These are phyloP conservation scores for Oligia latruncula DNA, from an alignment of 2,888 invertebrate species.

Conservation along the genomic window DNA sequence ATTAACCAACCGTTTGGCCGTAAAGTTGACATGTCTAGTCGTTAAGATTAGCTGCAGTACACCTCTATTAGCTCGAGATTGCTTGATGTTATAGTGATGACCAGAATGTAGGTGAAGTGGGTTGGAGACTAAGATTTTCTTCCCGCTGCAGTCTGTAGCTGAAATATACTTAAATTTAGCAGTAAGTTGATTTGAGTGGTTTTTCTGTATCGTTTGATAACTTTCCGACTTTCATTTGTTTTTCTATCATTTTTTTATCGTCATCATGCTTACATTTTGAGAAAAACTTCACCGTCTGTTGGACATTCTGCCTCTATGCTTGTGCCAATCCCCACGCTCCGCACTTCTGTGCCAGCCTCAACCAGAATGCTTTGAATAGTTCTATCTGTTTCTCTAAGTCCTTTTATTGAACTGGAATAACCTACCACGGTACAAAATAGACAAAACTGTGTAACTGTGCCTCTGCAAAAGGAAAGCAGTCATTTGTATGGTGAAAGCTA, in stretches of 20 bases:
- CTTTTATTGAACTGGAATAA: background rate
- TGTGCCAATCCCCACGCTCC: background rate
- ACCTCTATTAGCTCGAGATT: constrained; percentile 55
- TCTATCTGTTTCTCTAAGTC: background rate
- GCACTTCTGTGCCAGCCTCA: background rate
- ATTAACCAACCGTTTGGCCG: constrained; percentile 80
- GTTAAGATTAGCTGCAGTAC: constrained; percentile 76
- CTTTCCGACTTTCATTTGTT: background rate
- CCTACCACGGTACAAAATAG: background rate
- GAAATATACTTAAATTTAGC: background rate
- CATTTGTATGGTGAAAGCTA: background rate
- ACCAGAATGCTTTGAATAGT: background rate
- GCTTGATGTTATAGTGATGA: constrained; percentile 38
- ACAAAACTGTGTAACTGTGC: background rate
- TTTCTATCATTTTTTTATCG: too few species aligned
- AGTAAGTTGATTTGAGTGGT: background rate
- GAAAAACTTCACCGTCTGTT: too few species aligned
- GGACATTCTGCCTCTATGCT: background rate
- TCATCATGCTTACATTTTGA: too few species aligned
- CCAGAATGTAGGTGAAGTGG: constrained; percentile 12
- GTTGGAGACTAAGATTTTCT: background rate
- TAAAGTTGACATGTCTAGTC: constrained; percentile 81
- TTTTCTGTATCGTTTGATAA: background rate
- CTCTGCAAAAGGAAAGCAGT: constrained; percentile 2
- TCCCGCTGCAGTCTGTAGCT: background rate